Conservation (phyloP, 2,888 invertebrate species). For the Strigamia maritima region DNA sequence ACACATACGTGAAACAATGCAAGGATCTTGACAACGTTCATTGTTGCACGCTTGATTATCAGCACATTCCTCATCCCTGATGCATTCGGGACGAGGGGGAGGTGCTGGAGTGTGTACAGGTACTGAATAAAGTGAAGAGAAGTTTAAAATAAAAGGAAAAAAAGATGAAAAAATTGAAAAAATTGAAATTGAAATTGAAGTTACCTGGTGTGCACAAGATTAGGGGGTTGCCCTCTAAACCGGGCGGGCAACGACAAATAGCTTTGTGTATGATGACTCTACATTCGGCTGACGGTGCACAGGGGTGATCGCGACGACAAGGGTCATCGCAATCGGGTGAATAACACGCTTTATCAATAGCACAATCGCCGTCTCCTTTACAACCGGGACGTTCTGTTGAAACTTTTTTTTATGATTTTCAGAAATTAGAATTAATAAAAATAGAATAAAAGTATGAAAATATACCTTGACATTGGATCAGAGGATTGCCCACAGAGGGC, state of each 20-base stretch:
- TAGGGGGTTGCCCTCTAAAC: conserved; percentile 55
- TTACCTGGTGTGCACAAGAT: conserved; percentile 44
- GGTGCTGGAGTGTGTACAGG: not conserved
- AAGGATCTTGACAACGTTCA: conserved; percentile 73
- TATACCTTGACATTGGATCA: conserved; percentile 46
- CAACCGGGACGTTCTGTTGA: conserved; percentile 59
- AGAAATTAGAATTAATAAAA: not conserved
- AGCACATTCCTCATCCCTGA: conserved; percentile 72
- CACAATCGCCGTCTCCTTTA: conserved; percentile 78
- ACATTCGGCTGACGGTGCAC: conserved; percentile 69
- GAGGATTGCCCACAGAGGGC: conserved; percentile 41
- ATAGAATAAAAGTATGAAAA: not conserved
- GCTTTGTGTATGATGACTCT: conserved; percentile 74
- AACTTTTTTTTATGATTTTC: not conserved
- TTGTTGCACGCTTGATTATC: conserved; percentile 79
- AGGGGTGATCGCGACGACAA: conserved; percentile 54
- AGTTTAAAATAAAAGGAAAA: not conserved
- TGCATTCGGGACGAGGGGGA: conserved; percentile 56
- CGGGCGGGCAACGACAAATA: conserved; percentile 68
- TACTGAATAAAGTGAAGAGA: not conserved
- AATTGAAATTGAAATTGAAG: not conserved
- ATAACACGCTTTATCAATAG: conserved; percentile 71
- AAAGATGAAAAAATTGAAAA: not conserved
- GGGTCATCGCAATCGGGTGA: conserved; percentile 44
- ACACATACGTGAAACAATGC: conserved; percentile 68